Evolutionary conservation across 2,888 invertebrate species (phyloP), one percentile per base, ranked within the genome.

Genomic region (Tenthredo notha): DNA sequence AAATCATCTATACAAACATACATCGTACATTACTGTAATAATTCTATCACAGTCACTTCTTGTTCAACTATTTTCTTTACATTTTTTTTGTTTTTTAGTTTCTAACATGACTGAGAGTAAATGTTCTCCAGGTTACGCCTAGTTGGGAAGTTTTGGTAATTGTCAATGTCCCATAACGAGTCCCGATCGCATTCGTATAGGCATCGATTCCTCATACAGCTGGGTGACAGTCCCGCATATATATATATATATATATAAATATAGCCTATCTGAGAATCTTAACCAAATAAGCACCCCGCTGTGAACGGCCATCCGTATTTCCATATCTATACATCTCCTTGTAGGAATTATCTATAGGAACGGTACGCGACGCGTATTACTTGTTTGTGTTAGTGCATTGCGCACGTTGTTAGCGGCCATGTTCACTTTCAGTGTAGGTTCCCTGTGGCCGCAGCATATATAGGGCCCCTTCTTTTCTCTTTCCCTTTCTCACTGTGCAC

Each of bases 291-390:
- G 85, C 85, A 25, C 85, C 85, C 85, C 54, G 85, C 85, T 85
- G 85, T 50, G 85, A 47, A 80, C 70, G 61, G 85, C 85, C 85
- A 70, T 82, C 78, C 78, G 85, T 85, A 85, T 85, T 85, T 85
- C 82, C 85, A 85, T 85, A 85, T 85, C 85, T 85, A 85, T 85
- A 85, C 85, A 85, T 85, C 85, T 85, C 85, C 85, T 40, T 85
- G 85, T 85, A 37, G 80, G 82, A 85, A 85, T 82, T 82, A 85
- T 85, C 85, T 82, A 58, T 84, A 84, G 78, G 84, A 84, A 78
- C 50, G 78, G 9, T n/a, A 47, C 47, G 54, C 70, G 70, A 67
- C 65, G 84, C 84, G 84, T 75, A 25, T 12, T 83, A 7, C 58
- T 58, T 43, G 80, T 84, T 40, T 47, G 84, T 85, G 77, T 43